Base-by-base conservation (phyloP, 2,113 vertebrate species). In the Montifringilla adamsi region DNA sequence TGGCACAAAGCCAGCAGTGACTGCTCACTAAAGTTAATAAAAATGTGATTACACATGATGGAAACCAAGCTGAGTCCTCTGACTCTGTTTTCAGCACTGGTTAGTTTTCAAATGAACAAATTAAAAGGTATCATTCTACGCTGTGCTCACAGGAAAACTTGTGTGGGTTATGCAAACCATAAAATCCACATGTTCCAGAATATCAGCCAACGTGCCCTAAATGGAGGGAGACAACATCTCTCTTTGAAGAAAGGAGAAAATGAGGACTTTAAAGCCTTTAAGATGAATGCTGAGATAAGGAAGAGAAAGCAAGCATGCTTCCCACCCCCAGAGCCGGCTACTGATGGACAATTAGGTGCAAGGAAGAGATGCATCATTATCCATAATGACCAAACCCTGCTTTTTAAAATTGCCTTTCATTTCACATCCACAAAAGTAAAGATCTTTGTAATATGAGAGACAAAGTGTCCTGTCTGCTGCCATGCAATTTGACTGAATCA, bases 101-200 rank as follows among this genome's bases (percentile, higher is more conserved):
- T 93, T 84, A 17, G 28, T 83, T 95, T 95, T 92, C 77, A 95
- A 74, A 90, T 28, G 94, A 91, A 80, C 43, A 88, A 94, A 91
- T 82, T 50, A 78, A 86, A 73, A 89, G 47, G 63, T 73, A 72
- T 44, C 33, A 6, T 79, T 84, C 76, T 88, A 17, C 37, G 18
- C 56, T 58, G 44, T 53, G 15, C 24, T 91, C 41, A 37, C 62
- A 93, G 77, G 81, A 94, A 91, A 52, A 53, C 18, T 82, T 28
- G 11, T 76, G 53, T 77, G 64, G 47, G 63, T 92, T 87, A 77
- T 58, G 20, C 82, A 90, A 93, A 88, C 62, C 53, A 52, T 88
- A 80, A 90, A 91, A 91, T 77, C 73, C 74, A 58, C 72, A 73
- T 88, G 28, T 75, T 84, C 37, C 56, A 63, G 49, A 81, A 55